Conservation (phyloP, 2,888 invertebrate species). For the Ormyrus labotus region DNA sequence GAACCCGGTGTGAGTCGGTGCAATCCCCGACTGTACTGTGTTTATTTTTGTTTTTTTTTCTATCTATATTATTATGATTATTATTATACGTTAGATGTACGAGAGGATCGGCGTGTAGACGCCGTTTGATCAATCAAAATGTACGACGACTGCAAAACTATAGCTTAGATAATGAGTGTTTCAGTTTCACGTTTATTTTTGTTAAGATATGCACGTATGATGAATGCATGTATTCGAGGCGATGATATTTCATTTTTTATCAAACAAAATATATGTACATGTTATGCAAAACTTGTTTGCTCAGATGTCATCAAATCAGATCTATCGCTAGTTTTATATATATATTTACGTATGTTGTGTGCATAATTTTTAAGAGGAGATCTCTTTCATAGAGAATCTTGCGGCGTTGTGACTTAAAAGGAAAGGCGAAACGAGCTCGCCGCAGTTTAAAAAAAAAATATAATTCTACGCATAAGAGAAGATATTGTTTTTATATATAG, state of each 20-base stretch:
- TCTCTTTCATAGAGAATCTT: conserved; percentile 9
- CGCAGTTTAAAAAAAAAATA: conserved; percentile 23
- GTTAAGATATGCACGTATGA: conserved; percentile 51
- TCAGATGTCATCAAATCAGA: conserved; percentile 43
- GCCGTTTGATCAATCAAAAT: conserved; percentile 52
- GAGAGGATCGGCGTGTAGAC: conserved; percentile 31
- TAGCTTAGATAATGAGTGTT: conserved; percentile 40
- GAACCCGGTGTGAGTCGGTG: conserved; percentile 33
- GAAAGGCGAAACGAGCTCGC: conserved; percentile 22
- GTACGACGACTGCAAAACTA: conserved; percentile 51
- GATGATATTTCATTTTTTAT: conserved; percentile 37
- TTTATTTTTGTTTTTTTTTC: conserved; percentile 52
- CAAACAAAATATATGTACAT: conserved; percentile 36
- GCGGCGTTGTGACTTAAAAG: conserved; percentile 55
- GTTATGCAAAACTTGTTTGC: conserved; percentile 44
- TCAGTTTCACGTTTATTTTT: conserved; percentile 50
- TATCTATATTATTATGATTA: conserved; percentile 37
- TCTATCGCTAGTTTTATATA: conserved; percentile 51
- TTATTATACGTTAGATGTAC: conserved; percentile 16
- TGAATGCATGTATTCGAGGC: conserved; percentile 35
- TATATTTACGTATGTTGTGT: conserved; percentile 45
- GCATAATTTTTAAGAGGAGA: conserved; percentile 31
- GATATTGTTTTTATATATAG: conserved; percentile 40
- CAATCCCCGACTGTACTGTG: conserved; percentile 48
- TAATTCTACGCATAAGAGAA: conserved; percentile 28